These are phyloP conservation scores for Stenchaetothrips biformis DNA, from an alignment of 2,888 invertebrate genomes.

Conservation along the genomic window DNA sequence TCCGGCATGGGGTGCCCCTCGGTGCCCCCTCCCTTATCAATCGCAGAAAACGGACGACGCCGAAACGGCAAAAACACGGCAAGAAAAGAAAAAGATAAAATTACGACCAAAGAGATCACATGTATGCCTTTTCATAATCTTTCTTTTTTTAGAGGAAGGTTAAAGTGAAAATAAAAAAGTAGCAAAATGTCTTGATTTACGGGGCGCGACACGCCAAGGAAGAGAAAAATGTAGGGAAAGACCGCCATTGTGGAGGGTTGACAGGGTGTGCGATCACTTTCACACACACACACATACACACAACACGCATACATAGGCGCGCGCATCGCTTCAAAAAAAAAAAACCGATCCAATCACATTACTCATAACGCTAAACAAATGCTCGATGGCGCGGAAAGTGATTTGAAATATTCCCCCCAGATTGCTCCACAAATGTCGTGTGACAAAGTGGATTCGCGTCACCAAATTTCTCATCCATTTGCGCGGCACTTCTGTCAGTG, in stretches of 20 bases:
- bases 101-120: neutral
- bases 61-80: no score
- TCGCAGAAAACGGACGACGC: no score
- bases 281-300: constrained; percentile 19
- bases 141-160: neutral
- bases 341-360: neutral
- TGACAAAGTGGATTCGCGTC: no score
- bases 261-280: neutral
- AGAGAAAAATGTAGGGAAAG: neutral
- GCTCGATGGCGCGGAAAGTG: no score
- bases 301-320: constrained; percentile 12
- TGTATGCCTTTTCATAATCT: neutral
- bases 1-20: no score
- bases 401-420: no score
- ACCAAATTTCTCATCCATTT: no score
- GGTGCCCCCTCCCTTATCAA: no score
- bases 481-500: no score
- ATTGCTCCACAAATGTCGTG: no score
- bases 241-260: neutral
- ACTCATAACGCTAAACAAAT: neutral
- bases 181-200: constrained; percentile 12
- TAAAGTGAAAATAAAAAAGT: neutral
- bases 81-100: neutral
- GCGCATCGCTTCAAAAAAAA: neutral
- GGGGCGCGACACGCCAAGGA: neutral